Conservation (phyloP, 2,888 invertebrate species). For the Chloromyia formosa region DNA sequence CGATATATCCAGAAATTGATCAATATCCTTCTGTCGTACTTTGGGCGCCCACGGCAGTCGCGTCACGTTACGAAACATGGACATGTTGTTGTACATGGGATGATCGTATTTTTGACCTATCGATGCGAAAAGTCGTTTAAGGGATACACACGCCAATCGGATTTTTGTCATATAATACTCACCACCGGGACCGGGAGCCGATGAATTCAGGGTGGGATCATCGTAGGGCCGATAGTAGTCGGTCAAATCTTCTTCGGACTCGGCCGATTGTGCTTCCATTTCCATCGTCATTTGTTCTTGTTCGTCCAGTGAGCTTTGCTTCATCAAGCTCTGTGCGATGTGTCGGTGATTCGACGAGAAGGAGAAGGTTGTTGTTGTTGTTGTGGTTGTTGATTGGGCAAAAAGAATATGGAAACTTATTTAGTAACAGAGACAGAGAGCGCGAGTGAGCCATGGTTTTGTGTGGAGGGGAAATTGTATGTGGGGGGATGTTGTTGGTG, state of each 20-base stretch:
- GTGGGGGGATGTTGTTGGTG: too few species aligned
- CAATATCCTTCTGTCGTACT: slow-evolving; percentile 92
- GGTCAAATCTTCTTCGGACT: slow-evolving; percentile 67
- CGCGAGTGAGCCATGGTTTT: too few species aligned
- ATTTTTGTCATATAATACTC: slow-evolving; percentile 48
- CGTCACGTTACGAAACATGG: slow-evolving; percentile 59
- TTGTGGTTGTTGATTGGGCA: slow-evolving; percentile 38
- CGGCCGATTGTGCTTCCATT: slow-evolving; percentile 71
- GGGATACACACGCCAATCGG: slow-evolving; percentile 42
- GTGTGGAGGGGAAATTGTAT: too few species aligned
- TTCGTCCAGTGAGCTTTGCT: slow-evolving; percentile 91
- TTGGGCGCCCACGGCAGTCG: slow-evolving; percentile 95
- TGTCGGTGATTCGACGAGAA: background rate
- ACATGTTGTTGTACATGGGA: slow-evolving; percentile 51
- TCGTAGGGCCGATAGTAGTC: slow-evolving; percentile 63
- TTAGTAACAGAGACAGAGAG: too few species aligned
- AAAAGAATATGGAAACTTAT: too few species aligned
- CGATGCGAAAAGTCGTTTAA: too few species aligned
- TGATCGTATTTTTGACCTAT: slow-evolving; percentile 51
- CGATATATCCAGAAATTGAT: slow-evolving; percentile 89
- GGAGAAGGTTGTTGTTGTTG: background rate
- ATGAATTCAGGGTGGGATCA: slow-evolving; percentile 59
- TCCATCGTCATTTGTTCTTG: slow-evolving; percentile 78
- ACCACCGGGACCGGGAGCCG: slow-evolving; percentile 48
- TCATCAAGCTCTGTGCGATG: slow-evolving; percentile 75